Conservation (phyloP, 2,113 vertebrate species). For the Percina caprodes region DNA sequence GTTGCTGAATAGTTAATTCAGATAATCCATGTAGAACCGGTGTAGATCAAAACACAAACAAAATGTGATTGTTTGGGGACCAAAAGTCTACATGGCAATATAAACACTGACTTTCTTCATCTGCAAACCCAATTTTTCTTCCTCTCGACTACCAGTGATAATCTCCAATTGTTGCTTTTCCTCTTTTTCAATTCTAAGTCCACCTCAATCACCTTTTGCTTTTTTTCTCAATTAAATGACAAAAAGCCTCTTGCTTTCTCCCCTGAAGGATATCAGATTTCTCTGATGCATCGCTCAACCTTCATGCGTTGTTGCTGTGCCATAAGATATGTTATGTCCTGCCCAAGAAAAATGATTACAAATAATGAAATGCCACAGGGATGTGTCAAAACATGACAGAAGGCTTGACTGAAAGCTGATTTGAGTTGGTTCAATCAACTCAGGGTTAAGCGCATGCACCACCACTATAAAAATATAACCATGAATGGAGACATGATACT, state of each 20-base stretch:
- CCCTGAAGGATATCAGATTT: constrained; percentile 49
- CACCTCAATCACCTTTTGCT: constrained; percentile 53
- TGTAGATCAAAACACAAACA: constrained; percentile 64
- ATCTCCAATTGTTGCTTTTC: constrained; percentile 46
- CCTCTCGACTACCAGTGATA: constrained; percentile 34
- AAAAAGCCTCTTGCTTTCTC: constrained; percentile 47
- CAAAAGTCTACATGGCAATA: constrained; percentile 61
- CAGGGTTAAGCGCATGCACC: too few species aligned
- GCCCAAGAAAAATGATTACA: constrained; percentile 56
- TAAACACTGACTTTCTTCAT: constrained; percentile 47
- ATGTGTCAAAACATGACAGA: constrained; percentile 52
- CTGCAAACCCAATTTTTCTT: constrained; percentile 54
- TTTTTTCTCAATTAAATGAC: constrained; percentile 66
- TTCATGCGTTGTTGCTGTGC: constrained; percentile 60
- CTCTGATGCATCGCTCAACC: constrained; percentile 54
- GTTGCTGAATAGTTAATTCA: constrained; percentile 43
- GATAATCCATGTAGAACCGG: constrained; percentile 56
- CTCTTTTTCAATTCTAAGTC: constrained; percentile 53
- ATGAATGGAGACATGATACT: too few species aligned
- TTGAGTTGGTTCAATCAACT: too few species aligned
- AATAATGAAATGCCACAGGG: constrained; percentile 65
- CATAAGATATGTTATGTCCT: constrained; percentile 51
- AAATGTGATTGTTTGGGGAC: constrained; percentile 75
- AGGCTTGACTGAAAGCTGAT: not conserved
- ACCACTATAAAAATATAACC: too few species aligned